Percentiles rank a stretch among this genome's conserved stretches.
Evolutionary conservation across 92 coral and sea anemone species (phyloP).

Genomic region (Heteractis magnifica): DNA sequence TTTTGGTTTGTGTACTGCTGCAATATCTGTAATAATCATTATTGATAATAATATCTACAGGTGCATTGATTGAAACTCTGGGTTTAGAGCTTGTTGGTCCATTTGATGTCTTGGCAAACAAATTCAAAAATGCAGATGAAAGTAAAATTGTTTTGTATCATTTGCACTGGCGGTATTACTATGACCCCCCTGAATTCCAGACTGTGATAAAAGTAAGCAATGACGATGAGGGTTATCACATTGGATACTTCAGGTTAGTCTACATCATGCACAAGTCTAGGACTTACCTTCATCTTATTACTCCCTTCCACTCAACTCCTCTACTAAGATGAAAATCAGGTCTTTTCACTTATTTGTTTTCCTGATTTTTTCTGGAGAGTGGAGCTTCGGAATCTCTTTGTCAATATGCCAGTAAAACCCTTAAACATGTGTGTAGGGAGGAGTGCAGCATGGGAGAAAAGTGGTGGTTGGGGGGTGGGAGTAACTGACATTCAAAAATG

Average conservation of each 20-base stretch:
- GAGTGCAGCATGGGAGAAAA: no score
- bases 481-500: no score
- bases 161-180: slow-evolving; percentile 90
- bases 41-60: slow-evolving; percentile 26
- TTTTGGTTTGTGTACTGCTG: neutral
- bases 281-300: no score
- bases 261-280: neutral
- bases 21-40: neutral
- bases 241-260: slow-evolving; percentile 93
- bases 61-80: slow-evolving; percentile 62
- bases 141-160: slow-evolving; percentile 58
- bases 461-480: no score
- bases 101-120: slow-evolving; percentile 72
- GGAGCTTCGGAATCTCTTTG: no score
- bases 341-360: no score
- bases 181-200: slow-evolving; percentile 97
- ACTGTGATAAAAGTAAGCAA: slow-evolving; percentile 72
- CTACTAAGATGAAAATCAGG: no score
- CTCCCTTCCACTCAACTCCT: no score
- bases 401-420: no score
- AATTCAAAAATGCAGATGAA: slow-evolving; percentile 51
- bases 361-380: no score
- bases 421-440: no score
- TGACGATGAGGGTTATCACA: slow-evolving; percentile 74
- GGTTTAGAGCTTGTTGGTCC: slow-evolving; percentile 89